These are phyloP conservation scores for Neodiprion pinetum DNA, from an alignment of 1,140 invertebrate species.

Conservation along the genomic window DNA sequence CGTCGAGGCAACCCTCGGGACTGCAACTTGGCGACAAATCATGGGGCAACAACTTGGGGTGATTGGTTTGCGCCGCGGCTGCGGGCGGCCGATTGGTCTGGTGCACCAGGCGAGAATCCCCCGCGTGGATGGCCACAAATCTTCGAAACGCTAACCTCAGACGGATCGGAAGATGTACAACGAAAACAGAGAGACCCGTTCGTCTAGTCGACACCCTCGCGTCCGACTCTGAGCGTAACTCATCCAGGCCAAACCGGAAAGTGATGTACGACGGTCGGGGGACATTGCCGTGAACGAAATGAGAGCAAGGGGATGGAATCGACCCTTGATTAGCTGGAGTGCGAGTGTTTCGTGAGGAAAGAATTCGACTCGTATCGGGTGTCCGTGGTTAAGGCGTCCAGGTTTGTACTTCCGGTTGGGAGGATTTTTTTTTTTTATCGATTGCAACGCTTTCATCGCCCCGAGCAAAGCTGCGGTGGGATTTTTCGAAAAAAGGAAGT, in stretches of 20 bases:
- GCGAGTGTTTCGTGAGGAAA: slow-evolving; percentile 23
- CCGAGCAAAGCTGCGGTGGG: too few species aligned
- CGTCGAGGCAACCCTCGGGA: too few species aligned
- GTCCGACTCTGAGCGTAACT: slow-evolving; percentile 33
- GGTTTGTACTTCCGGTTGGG: too few species aligned
- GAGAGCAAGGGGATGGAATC: background rate
- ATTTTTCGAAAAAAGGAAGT: too few species aligned
- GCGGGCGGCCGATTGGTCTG: background rate
- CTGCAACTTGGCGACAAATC: background rate
- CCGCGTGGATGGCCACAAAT: background rate
- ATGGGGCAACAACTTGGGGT: background rate
- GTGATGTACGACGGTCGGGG: slow-evolving; percentile 45
- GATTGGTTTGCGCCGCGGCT: background rate
- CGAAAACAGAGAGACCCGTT: slow-evolving; percentile 35
- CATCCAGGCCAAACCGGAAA: slow-evolving; percentile 32
- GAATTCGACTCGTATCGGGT: slow-evolving; percentile 16
- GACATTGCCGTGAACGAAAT: slow-evolving; percentile 27
- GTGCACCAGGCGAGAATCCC: background rate
- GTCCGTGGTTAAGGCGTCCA: background rate
- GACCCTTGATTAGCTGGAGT: slow-evolving; percentile 35
- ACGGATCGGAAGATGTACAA: slow-evolving; percentile 41
- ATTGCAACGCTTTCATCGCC: too few species aligned
- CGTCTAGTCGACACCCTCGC: slow-evolving; percentile 23
- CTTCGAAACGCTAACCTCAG: slow-evolving; percentile 32
- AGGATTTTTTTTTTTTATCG: too few species aligned